A percentile compares a stretch with the other conserved stretches of the same genome.
These are phyloP conservation scores for Sus scrofa DNA, from an alignment of 2,113 vertebrate genomes.

Conservation along the genomic window DNA sequence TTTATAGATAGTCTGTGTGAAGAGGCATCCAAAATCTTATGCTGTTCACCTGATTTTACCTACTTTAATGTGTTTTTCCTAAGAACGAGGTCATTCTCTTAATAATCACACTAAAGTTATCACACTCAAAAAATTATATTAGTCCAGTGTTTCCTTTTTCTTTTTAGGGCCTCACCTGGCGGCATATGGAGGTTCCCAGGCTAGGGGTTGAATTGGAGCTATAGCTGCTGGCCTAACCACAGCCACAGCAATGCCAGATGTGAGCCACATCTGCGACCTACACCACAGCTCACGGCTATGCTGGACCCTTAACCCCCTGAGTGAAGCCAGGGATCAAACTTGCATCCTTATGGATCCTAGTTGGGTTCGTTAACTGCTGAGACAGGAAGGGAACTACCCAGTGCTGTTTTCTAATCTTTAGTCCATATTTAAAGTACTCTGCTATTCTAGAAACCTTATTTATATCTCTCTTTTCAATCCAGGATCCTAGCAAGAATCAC, in stretches of 20 bases:
- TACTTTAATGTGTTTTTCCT: background rate
- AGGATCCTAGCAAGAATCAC: background rate
- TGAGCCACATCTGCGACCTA: no score
- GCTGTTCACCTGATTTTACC: background rate
- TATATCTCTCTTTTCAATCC: background rate
- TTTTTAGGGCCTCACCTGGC: no score
- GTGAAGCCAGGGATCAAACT: no score
- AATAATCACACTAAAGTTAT: slow-evolving; percentile 9
- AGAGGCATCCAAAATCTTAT: background rate
- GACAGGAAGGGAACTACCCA: no score
- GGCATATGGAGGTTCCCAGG: no score
- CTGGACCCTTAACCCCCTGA: no score
- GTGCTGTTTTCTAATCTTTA: background rate
- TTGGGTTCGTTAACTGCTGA: no score
- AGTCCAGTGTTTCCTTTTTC: background rate
- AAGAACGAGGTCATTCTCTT: background rate
- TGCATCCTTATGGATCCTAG: no score
- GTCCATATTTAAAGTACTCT: background rate
- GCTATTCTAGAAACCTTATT: background rate
- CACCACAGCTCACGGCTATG: no score
- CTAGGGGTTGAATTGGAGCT: no score
- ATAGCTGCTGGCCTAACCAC: no score
- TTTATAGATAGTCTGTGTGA: background rate
- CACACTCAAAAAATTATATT: background rate
- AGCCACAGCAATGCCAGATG: no score